Percentiles rank a stretch among this genome's conserved stretches.
Conservation (phyloP, 2,797 vertebrate genomes). For the Notoglanidium macrostoma region DNA sequence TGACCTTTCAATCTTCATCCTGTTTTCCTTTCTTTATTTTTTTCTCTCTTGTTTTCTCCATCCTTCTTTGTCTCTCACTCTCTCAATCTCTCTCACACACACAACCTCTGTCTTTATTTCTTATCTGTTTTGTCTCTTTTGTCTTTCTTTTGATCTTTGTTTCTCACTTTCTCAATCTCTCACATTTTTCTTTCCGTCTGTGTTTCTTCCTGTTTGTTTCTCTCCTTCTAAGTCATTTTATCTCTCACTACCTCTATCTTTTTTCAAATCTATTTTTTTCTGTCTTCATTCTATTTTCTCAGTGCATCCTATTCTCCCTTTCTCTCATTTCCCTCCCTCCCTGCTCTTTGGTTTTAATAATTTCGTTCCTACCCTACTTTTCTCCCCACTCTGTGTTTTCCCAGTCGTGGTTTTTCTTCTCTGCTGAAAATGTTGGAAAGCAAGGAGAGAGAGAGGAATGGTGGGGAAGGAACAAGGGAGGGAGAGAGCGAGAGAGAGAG, state of each 20-base stretch:
- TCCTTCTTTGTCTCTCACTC: not conserved
- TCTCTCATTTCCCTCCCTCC: not conserved
- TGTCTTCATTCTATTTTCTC: not conserved
- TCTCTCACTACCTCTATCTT: not conserved
- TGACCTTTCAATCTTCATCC: not conserved
- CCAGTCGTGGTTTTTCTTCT: slow-evolving; percentile 14
- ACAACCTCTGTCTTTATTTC: not conserved
- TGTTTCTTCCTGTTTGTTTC: not conserved
- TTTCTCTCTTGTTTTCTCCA: not conserved
- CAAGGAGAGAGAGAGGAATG: slow-evolving; percentile 8
- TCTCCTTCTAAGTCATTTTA: not conserved
- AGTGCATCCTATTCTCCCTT: not conserved
- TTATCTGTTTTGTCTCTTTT: not conserved
- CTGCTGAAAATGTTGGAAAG: not conserved
- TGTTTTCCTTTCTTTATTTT: not conserved
- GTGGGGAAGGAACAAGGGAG: not conserved
- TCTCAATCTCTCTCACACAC: not conserved
- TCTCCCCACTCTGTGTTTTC: not conserved
- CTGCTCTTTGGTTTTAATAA: slow-evolving; percentile 5
- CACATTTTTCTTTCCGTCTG: not conserved
- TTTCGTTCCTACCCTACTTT: not conserved
- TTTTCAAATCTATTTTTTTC: not conserved
- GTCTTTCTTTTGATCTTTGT: not conserved
- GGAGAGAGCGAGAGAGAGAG: not conserved
- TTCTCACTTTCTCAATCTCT: not conserved